Conservation (phyloP, 1,140 invertebrate species). For the Propsilocerus akamusi region DNA sequence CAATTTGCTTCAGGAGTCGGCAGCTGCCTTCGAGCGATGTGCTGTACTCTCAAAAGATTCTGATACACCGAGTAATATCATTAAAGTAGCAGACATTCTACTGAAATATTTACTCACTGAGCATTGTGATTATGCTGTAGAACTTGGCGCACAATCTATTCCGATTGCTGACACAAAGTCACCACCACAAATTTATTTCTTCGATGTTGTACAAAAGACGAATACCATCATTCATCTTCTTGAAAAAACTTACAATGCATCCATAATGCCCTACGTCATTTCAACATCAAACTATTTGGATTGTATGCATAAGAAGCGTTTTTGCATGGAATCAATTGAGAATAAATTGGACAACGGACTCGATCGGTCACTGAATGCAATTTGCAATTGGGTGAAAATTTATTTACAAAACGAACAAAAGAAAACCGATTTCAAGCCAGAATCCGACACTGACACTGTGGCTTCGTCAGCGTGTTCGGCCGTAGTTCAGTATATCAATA, state of each 20-base stretch:
- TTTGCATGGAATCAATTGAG: slow-evolving; percentile 75
- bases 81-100: slow-evolving; percentile 72
- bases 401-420: slow-evolving; percentile 87
- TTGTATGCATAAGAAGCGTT: slow-evolving; percentile 73
- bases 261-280: slow-evolving; percentile 73
- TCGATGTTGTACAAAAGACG: slow-evolving; percentile 84
- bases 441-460: slow-evolving; percentile 63
- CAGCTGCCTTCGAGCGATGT: slow-evolving; percentile 78
- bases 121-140: slow-evolving; percentile 91
- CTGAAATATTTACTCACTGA: slow-evolving; percentile 75
- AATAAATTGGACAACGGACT: slow-evolving; percentile 78
- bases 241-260: slow-evolving; percentile 87
- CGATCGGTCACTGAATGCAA: slow-evolving; percentile 70
- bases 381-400: slow-evolving; percentile 80
- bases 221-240: slow-evolving; percentile 91
- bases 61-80: slow-evolving; percentile 63
- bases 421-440: slow-evolving; percentile 91
- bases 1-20: slow-evolving; percentile 78
- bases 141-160: slow-evolving; percentile 78
- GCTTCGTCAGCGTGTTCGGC: slow-evolving; percentile 64
- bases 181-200: slow-evolving; percentile 80
- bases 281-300: slow-evolving; percentile 77
- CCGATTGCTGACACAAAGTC: slow-evolving; percentile 75
- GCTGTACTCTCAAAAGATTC: slow-evolving; percentile 60
- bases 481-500: slow-evolving; percentile 70